phyloP scores from a whole-genome alignment of 2,888 invertebrate genomes.

The Drosophila austrosaltans region DNA sequence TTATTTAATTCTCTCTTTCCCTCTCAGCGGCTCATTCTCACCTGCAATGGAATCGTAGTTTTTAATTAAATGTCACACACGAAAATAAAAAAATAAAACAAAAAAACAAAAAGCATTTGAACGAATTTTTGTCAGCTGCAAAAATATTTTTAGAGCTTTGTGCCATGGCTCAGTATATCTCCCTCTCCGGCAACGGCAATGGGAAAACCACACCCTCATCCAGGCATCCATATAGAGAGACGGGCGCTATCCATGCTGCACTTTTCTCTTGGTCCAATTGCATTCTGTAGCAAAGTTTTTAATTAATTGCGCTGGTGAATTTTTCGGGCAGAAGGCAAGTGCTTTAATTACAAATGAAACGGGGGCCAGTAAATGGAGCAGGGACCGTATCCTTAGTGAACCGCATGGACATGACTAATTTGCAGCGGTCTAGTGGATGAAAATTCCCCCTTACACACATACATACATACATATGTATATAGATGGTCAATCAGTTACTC shows the following conservation, averaged over 20 bases:
- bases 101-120: constrained; percentile 7
- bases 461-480: background rate
- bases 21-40: constrained; percentile 5
- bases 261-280: constrained; percentile 26
- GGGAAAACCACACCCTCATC: background rate
- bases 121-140: constrained; percentile 34
- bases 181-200: background rate
- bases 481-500: constrained; percentile 69
- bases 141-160: constrained; percentile 53
- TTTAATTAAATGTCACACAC: constrained; percentile 46
- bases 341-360: constrained; percentile 57
- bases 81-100: constrained; percentile 19
- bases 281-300: constrained; percentile 64
- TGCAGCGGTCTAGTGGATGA: constrained; percentile 34
- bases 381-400: constrained; percentile 21
- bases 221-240: background rate
- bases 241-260: constrained; percentile 25
- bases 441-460: background rate
- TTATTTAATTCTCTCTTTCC: constrained; percentile 25
- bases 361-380: background rate
- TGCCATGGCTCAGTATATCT: constrained; percentile 3
- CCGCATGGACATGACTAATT: constrained; percentile 64
- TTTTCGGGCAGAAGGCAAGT: constrained; percentile 40
- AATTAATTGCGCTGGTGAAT: constrained; percentile 68
- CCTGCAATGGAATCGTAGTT: constrained; percentile 41